Conservation (phyloP, 2,888 invertebrate species). For the Lithophane ornitopus region DNA sequence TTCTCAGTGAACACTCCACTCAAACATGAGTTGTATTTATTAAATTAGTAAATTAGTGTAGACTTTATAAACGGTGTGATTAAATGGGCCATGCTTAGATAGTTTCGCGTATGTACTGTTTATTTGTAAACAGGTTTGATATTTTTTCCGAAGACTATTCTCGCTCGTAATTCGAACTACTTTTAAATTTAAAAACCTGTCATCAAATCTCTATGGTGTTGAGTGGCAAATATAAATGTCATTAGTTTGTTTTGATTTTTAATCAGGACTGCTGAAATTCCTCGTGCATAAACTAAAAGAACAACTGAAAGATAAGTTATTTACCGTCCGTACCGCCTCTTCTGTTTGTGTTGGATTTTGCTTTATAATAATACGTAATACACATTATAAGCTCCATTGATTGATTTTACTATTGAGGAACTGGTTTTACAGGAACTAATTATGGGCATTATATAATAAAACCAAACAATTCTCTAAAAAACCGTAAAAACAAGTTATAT, state of each 20-base stretch:
- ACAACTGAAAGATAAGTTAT: not conserved
- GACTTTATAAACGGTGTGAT: constrained; percentile 7
- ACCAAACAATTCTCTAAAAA: not conserved
- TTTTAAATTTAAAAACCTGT: not conserved
- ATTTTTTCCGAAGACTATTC: not conserved
- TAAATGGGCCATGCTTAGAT: not conserved
- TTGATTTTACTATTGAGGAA: constrained; percentile 9
- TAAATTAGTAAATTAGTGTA: constrained; percentile 6
- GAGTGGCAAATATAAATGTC: not conserved
- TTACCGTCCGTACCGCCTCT: not conserved
- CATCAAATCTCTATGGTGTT: not conserved
- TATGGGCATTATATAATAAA: constrained; percentile 28
- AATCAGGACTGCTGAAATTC: not conserved
- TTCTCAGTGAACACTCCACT: constrained; percentile 38
- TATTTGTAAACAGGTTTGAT: not conserved
- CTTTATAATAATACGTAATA: not conserved
- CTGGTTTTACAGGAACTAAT: constrained; percentile 34
- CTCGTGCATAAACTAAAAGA: not conserved
- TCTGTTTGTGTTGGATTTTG: not conserved
- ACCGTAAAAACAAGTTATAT: constrained; percentile 31
- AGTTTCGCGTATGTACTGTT: constrained; percentile 1
- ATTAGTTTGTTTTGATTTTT: constrained; percentile 13
- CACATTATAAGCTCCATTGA: not conserved
- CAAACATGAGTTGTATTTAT: constrained; percentile 17
- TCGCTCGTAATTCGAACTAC: not conserved